Conservation (phyloP, 2,888 invertebrate species). For the Spodoptera exigua region DNA sequence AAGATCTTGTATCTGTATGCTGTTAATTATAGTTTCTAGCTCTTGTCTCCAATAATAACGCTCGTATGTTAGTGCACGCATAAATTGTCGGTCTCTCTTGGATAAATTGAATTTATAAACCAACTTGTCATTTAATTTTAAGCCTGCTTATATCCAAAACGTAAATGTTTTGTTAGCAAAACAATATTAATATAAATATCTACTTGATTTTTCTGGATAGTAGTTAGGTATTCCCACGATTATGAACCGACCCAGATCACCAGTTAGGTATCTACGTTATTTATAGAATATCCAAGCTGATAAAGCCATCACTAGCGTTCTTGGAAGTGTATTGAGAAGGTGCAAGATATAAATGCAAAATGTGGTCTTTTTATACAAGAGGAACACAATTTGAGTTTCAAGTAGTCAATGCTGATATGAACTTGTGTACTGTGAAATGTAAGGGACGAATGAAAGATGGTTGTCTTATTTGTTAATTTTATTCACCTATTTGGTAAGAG, state of each 20-base stretch:
- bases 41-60: conserved; percentile 52
- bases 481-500: conserved; percentile 62
- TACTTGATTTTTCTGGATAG: conserved; percentile 43
- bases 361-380: conserved; percentile 39
- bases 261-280: conserved; percentile 73
- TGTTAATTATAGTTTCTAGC: conserved; percentile 54
- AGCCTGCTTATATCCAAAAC: conserved; percentile 1
- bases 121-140: conserved; percentile 17
- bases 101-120: conserved; percentile 42
- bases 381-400: conserved; percentile 3
- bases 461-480: conserved; percentile 65
- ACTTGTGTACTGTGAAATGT: not conserved
- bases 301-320: conserved; percentile 69
- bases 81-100: conserved; percentile 34
- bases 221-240: conserved; percentile 69
- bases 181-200: conserved; percentile 4
- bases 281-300: conserved; percentile 83
- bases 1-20: conserved; percentile 37
- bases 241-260: conserved; percentile 58
- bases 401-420: not conserved
- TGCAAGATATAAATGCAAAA: conserved; percentile 57
- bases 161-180: conserved; percentile 2
- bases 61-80: conserved; percentile 32
- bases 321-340: conserved; percentile 64
- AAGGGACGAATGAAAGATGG: not conserved